These are phyloP conservation scores for Hephaestus fuliginosus DNA, from an alignment of 2,797 vertebrate species.

Conservation along the genomic window DNA sequence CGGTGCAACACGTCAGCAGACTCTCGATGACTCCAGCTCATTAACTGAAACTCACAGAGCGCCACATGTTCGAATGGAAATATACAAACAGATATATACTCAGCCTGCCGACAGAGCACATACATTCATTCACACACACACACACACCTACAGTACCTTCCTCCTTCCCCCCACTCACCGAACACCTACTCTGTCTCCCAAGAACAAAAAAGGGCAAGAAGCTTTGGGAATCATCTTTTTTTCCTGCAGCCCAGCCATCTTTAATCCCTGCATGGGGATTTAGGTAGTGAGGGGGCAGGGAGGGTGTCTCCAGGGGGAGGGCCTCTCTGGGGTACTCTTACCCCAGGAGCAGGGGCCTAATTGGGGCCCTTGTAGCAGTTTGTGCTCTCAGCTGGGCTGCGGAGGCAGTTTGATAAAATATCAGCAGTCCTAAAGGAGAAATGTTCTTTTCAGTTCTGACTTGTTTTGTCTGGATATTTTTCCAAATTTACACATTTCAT, in stretches of 20 bases:
- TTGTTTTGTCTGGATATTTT: conserved; percentile 24
- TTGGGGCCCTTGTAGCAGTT: conserved; percentile 57
- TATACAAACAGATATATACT: conserved; percentile 29
- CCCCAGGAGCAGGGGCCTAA: conserved; percentile 67
- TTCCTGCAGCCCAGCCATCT: conserved; percentile 54
- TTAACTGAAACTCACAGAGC: background rate
- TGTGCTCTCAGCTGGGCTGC: conserved; percentile 35
- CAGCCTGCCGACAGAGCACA: background rate
- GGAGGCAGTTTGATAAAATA: conserved; percentile 38
- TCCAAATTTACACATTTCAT: background rate
- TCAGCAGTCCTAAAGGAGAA: background rate
- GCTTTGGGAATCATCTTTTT: conserved; percentile 65
- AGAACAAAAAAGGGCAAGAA: conserved; percentile 49
- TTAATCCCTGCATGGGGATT: conserved; percentile 69
- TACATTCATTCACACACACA: conserved; percentile 14
- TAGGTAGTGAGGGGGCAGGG: conserved; percentile 19
- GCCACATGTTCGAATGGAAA: conserved; percentile 15
- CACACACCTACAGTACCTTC: conserved; percentile 28
- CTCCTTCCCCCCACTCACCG: conserved; percentile 22
- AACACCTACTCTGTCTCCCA: conserved; percentile 32
- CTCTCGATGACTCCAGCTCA: background rate
- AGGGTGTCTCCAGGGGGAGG: conserved; percentile 47
- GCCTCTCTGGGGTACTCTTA: conserved; percentile 47
- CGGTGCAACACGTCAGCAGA: conserved; percentile 20
- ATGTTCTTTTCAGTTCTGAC: background rate